Evolutionary conservation across 2,113 vertebrate species (phyloP).

Genomic region (Toxostoma redivivum): DNA sequence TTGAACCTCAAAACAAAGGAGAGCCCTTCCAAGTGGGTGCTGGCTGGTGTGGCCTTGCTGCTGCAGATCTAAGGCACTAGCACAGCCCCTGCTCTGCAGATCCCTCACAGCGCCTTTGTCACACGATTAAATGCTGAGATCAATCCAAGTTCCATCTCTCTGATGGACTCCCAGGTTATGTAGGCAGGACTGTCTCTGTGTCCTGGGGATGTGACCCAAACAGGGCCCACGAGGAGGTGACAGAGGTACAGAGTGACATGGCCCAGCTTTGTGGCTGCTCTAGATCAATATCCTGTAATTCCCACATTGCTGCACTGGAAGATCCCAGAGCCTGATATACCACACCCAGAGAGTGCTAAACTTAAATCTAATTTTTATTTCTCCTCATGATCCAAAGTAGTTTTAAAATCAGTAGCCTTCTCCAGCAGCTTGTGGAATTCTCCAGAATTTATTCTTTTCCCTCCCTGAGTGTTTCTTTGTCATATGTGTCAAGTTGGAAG

Average conservation of each 20-base stretch:
- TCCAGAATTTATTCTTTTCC: background rate
- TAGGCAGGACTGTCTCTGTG: background rate
- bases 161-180: background rate
- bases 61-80: slow-evolving; percentile 77
- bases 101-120: background rate
- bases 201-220: background rate
- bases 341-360: background rate
- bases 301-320: background rate
- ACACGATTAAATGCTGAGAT: background rate
- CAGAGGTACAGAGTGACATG: background rate
- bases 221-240: background rate
- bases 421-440: background rate
- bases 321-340: background rate
- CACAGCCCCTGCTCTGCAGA: background rate
- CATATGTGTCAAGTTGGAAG: accelerated
- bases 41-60: slow-evolving; percentile 90
- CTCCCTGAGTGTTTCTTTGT: background rate
- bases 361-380: background rate
- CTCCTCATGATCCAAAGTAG: background rate
- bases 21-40: slow-evolving; percentile 88
- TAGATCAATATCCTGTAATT: background rate
- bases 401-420: background rate
- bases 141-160: background rate
- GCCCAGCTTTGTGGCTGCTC: background rate
- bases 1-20: slow-evolving; percentile 94